phyloP scores from a whole-genome alignment of 2,888 invertebrate species.

The Phasia obesa region DNA sequence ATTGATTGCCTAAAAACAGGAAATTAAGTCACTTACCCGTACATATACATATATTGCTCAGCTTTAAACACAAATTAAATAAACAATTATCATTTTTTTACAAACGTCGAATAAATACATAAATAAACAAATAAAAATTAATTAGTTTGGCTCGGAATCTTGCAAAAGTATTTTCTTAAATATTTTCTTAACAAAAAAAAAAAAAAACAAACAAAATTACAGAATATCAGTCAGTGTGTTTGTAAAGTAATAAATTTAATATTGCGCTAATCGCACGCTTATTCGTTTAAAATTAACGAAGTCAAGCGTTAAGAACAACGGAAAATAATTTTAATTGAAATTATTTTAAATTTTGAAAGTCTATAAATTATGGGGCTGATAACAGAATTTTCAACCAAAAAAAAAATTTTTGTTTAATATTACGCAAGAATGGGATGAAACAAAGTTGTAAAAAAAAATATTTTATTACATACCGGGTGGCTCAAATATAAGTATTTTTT shows the following conservation, averaged over 20 bases:
- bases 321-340: slow-evolving; percentile 39
- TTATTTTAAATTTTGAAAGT: slow-evolving; percentile 56
- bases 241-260: slow-evolving; percentile 11
- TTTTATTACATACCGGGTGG: no score
- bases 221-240: not conserved
- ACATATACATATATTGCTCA: no score
- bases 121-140: slow-evolving; percentile 34
- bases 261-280: slow-evolving; percentile 5
- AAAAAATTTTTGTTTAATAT: not conserved
- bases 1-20: no score
- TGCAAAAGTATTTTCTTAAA: slow-evolving; percentile 48
- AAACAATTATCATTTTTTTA: not conserved
- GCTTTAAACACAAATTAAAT: no score
- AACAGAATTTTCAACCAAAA: slow-evolving; percentile 17
- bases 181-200: slow-evolving; percentile 21
- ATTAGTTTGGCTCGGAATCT: slow-evolving; percentile 46
- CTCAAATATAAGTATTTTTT: slow-evolving; percentile 7
- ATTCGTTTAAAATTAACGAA: slow-evolving; percentile 46
- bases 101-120: not conserved
- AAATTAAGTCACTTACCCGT: no score
- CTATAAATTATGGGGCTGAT: slow-evolving; percentile 44
- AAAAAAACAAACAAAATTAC: slow-evolving; percentile 16
- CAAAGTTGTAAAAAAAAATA: slow-evolving; percentile 23
- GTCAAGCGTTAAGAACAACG: slow-evolving; percentile 41
- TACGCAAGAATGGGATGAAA: slow-evolving; percentile 15